A percentile compares a stretch with the other conserved stretches of the same genome.
Evolutionary conservation across 2,113 vertebrate genomes (phyloP).

Genomic region (Hiodon tergisus): DNA sequence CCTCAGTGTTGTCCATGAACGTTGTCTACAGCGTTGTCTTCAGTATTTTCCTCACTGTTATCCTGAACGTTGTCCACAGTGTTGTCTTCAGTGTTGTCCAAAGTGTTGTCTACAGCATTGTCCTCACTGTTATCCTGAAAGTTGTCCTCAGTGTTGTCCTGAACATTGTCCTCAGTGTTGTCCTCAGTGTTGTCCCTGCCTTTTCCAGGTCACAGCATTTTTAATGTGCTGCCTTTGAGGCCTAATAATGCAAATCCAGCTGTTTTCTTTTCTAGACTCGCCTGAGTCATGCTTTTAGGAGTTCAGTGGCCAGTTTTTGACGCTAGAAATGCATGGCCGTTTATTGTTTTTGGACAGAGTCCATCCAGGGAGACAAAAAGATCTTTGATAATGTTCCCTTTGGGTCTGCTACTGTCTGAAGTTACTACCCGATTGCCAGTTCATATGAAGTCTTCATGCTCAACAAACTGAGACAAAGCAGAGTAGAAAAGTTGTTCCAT

Average conservation of each 20-base stretch:
- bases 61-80: too few species aligned
- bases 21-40: too few species aligned
- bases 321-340: constrained; percentile 28
- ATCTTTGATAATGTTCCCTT: constrained; percentile 28
- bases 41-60: too few species aligned
- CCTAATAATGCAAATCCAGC: constrained; percentile 19
- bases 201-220: constrained; percentile 8
- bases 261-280: constrained; percentile 15
- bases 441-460: background rate
- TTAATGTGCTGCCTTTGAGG: constrained; percentile 13
- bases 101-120: too few species aligned
- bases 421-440: constrained; percentile 3
- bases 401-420: constrained; percentile 26
- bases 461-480: background rate
- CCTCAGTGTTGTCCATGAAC: too few species aligned
- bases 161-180: background rate
- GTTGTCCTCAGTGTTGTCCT: too few species aligned
- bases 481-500: too few species aligned
- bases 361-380: constrained; percentile 21
- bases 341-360: constrained; percentile 39
- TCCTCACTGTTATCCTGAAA: too few species aligned
- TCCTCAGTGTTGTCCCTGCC: background rate
- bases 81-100: too few species aligned
- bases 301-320: constrained; percentile 24
- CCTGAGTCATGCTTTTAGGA: constrained; percentile 20